Base-by-base conservation (phyloP, 2,113 vertebrate genomes). In the Cryptoleucopteryx plumbea region DNA sequence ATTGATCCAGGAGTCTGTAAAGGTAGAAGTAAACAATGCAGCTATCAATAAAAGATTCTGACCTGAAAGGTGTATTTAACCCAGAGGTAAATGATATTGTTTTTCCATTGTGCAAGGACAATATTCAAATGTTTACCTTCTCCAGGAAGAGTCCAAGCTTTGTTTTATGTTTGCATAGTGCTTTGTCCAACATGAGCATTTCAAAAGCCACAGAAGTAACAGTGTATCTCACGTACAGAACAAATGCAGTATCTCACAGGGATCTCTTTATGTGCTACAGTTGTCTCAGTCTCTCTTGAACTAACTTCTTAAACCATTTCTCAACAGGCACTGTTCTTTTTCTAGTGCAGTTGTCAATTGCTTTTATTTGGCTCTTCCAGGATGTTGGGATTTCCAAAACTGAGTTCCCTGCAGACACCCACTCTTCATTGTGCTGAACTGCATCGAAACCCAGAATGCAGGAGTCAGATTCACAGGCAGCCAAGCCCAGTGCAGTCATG, bases 1-100 rank as follows among this genome's bases (percentile, higher is more conserved):
- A 96, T 89, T 96, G 96, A 97, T 96, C 89, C 52, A 90, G 42
- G 63, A 96, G 91, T 88, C 72, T 95, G 38, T 79, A 82, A 94
- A 96, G 79, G 63, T 85, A 71, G 42, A 88, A 93, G 92, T 87
- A 96, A 95, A 96, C 71, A 97, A 82, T 88, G 25, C 9, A 52
- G 43, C 36, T 91, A 72, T 88, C 86, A 97, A 89, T 94, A 97
- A 88, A 93, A 93, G 31, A 78, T 73, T 82, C 59, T 83, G 73
- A 92, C 58, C 80, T 74, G 45, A 78, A 73, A 84, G 21, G 29
- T 85, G n/a, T 91, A 59, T 94, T 92, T 96, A 96, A 95, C 84
- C 55, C 65, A 36, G 14, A 84, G 47, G 50, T 86, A 91, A 86
- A 87, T 67, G 0, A 45, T 86, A 89, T 1, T 93, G 25, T 27